Conservation (phyloP, 1,140 invertebrate species). For the Calephelis virginiensis region DNA sequence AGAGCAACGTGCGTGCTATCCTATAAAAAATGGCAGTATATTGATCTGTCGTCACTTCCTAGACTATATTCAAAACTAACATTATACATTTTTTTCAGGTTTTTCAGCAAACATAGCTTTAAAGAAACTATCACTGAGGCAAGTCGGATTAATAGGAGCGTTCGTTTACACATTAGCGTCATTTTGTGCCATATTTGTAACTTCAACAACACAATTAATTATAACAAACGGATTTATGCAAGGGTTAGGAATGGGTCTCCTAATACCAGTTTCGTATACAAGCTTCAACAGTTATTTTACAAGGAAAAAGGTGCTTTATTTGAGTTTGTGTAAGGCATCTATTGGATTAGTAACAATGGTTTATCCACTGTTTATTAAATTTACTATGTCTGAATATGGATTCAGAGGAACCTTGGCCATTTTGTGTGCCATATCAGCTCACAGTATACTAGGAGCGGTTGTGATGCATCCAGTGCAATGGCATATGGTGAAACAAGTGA, state of each 20-base stretch:
- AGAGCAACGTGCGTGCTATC: no score
- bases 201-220: conserved; percentile 76
- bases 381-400: conserved; percentile 79
- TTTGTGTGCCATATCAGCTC: conserved; percentile 79
- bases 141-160: conserved; percentile 80
- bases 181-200: conserved; percentile 77
- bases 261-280: conserved; percentile 68
- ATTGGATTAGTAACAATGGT: conserved; percentile 80
- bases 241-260: conserved; percentile 68
- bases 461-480: conserved; percentile 85
- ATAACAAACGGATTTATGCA: conserved; percentile 73
- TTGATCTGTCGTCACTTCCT: no score
- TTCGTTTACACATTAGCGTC: conserved; percentile 78
- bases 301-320: conserved; percentile 78
- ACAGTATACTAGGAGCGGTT: conserved; percentile 81
- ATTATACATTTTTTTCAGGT: conserved; percentile 48
- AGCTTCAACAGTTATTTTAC: conserved; percentile 72
- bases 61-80: neutral
- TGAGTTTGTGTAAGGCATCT: conserved; percentile 81
- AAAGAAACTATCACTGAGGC: conserved; percentile 76
- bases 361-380: conserved; percentile 79
- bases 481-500: conserved; percentile 79
- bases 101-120: conserved; percentile 75
- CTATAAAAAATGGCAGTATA: no score
- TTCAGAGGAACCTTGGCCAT: conserved; percentile 82